Evolutionary conservation across 2,797 vertebrate species (phyloP), one percentile per base, ranked within the genome.

Genomic region (Cheirogaleus major): DNA sequence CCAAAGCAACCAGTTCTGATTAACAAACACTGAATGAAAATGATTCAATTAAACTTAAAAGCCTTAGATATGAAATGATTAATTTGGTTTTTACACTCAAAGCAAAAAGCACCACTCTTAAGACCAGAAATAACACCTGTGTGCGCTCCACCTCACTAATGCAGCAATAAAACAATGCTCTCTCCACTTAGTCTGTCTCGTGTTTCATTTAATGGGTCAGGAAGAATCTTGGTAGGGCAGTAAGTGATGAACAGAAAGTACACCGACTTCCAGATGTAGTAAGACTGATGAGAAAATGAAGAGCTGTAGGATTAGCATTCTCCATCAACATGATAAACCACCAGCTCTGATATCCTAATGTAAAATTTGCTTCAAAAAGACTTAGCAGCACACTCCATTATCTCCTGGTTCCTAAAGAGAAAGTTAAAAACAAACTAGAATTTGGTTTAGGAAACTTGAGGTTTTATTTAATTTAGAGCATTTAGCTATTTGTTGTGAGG

Each of bases 141-240:
- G 80, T 92, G 27, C 12, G 72, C 43, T 52, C 78, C 0, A 48
- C 55, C n/a, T 95, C 61, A 94, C 90, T 91, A 80, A 88, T 83
- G 69, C 70, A 91, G 84, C 67, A 96, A 96, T 96, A 97, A 95
- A 97, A 90, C 75, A 93, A 85, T 38, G 84, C 81, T 91, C 70
- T 88, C 48, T 89, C 25, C 41, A 92, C 50, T 95, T 90, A 91
- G 75, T 93, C 57, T 95, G 80, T 89, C 61, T 69, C 82, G 38
- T 63, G 27, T 38, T 95, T 85, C 96, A 87, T 84, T 97, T 96
- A 95, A 89, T 83, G 65, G 91, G 80, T 96, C 75, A 96, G 83
- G 76, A 79, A 95, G 89, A 96, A 93, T 52, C 55, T 57, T 93
- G 80, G 65, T 93, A 88, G 55, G 67, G 59, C 45, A 59, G 50